Evolutionary conservation across 2,113 vertebrate species (phyloP).

Genomic region (Xyrauchen texanus): DNA sequence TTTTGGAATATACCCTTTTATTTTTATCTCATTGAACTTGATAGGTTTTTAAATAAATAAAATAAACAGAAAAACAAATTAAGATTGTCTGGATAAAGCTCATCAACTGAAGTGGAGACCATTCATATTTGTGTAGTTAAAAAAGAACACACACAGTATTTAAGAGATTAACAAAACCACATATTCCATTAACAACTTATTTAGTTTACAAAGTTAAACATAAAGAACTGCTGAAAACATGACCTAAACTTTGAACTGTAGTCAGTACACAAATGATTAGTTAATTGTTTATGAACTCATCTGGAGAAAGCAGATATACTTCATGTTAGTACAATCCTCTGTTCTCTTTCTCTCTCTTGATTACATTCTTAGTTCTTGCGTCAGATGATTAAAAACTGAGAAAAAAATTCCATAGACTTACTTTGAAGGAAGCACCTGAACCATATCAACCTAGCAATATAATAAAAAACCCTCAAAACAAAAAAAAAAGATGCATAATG

Average conservation of each 20-base stretch:
- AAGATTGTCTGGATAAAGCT: background rate
- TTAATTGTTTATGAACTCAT: background rate
- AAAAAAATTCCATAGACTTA: too few species aligned
- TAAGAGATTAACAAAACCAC: background rate
- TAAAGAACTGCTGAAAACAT: background rate
- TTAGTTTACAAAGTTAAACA: background rate
- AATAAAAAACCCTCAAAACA: too few species aligned
- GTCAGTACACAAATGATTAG: background rate
- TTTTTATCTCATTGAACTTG: too few species aligned
- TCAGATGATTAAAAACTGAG: too few species aligned
- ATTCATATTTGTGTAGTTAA: background rate
- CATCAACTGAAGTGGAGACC: background rate
- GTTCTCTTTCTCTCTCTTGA: too few species aligned
- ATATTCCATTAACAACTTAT: background rate
- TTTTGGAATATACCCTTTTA: background rate
- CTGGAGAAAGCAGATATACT: background rate
- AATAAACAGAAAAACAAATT: too few species aligned
- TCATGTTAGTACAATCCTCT: too few species aligned
- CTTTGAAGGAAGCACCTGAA: too few species aligned
- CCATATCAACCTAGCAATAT: too few species aligned
- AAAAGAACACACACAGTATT: background rate
- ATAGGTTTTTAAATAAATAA: too few species aligned
- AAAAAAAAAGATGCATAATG: too few species aligned
- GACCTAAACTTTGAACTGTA: constrained; percentile 14
- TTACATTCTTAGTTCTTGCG: too few species aligned